phyloP scores from a whole-genome alignment of 2,888 invertebrate genomes.

The Lithophane leautieri region DNA sequence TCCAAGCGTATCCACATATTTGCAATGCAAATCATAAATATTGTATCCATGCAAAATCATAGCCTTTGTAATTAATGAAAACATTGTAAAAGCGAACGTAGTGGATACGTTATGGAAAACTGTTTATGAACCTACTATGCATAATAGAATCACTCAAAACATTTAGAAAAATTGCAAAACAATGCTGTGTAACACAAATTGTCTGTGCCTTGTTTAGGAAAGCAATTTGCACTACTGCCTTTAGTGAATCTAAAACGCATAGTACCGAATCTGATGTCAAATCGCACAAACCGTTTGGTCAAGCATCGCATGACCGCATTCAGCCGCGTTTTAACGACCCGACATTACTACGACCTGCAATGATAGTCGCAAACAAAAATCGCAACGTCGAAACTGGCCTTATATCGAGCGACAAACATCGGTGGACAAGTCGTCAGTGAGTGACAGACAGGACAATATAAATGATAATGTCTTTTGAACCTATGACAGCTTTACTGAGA shows the following conservation, averaged over 20 bases:
- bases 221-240: slow-evolving; percentile 50
- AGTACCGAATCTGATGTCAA: slow-evolving; percentile 74
- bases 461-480: slow-evolving; percentile 39
- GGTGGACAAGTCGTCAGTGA: slow-evolving; percentile 35
- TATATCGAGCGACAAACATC: slow-evolving; percentile 58
- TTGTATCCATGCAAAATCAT: slow-evolving; percentile 39
- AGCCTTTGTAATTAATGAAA: slow-evolving; percentile 17
- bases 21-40: slow-evolving; percentile 49
- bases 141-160: slow-evolving; percentile 47
- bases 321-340: slow-evolving; percentile 77
- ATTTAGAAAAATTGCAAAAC: not conserved
- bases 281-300: slow-evolving; percentile 87
- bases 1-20: slow-evolving; percentile 55
- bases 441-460: slow-evolving; percentile 48
- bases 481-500: slow-evolving; percentile 35
- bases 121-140: slow-evolving; percentile 48
- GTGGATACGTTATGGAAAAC: slow-evolving; percentile 53
- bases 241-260: slow-evolving; percentile 67
- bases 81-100: slow-evolving; percentile 47
- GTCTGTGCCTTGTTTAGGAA: slow-evolving; percentile 22
- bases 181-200: slow-evolving; percentile 45
- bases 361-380: slow-evolving; percentile 84
- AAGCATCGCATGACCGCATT: slow-evolving; percentile 84
- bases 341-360: slow-evolving; percentile 86
- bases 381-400: slow-evolving; percentile 70